These are phyloP conservation scores for Synanthedon andrenaeformis DNA, from an alignment of 2,888 invertebrate genomes.

Conservation along the genomic window DNA sequence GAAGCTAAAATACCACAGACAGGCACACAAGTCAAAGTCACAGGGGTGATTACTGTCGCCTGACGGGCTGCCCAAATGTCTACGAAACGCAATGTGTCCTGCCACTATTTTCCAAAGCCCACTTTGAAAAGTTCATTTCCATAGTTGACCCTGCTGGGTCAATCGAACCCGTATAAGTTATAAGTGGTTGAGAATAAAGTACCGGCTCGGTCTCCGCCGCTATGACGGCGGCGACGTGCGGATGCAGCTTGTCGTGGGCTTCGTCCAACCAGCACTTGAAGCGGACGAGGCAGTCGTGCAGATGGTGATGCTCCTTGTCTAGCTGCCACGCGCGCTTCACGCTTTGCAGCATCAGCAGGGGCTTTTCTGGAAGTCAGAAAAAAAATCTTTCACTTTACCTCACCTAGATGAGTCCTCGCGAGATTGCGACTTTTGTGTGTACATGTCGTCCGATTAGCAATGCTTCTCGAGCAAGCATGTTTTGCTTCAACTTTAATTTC, in stretches of 20 bases:
- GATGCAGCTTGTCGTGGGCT: slow-evolving; percentile 29
- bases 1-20: too few relatives aligned
- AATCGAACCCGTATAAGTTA: too few relatives aligned
- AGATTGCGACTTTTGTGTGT: background rate
- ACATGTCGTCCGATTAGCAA: too few relatives aligned
- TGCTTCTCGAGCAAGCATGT: too few relatives aligned
- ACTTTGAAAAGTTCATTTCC: too few relatives aligned
- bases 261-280: slow-evolving; percentile 67
- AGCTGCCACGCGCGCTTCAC: slow-evolving; percentile 88
- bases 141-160: too few relatives aligned
- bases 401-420: background rate
- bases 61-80: too few relatives aligned
- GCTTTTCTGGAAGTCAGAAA: slow-evolving; percentile 74
- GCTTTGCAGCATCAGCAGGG: slow-evolving; percentile 95
- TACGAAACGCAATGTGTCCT: too few relatives aligned
- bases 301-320: slow-evolving; percentile 75
- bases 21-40: too few relatives aligned
- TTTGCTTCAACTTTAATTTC: too few relatives aligned
- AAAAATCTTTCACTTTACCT: background rate
- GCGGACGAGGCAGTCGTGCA: slow-evolving; percentile 89
- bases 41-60: too few relatives aligned
- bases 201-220: slow-evolving; percentile 66
- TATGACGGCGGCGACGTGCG: slow-evolving; percentile 68
- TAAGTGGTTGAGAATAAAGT: slow-evolving; percentile 11
- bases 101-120: too few relatives aligned